phyloP scores from a whole-genome alignment of 2,797 vertebrate species.

The Cottoperca gobio region DNA sequence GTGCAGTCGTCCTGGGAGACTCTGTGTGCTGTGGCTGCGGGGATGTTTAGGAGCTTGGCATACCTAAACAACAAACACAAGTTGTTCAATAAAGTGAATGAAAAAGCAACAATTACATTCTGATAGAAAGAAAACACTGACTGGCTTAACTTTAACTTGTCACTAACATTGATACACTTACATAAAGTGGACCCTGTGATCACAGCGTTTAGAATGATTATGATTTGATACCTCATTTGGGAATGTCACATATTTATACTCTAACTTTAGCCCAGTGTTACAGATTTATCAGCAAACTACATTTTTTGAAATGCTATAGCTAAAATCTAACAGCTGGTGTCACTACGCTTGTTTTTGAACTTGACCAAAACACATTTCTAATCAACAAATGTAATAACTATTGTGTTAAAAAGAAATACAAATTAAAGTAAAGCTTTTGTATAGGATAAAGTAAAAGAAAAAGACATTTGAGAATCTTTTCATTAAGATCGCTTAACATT shows the following conservation, averaged over 20 bases:
- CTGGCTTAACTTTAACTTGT: not conserved
- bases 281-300: not conserved
- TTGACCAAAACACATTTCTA: not conserved
- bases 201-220: no score
- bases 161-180: no score
- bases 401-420: not conserved
- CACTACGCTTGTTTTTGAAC: not conserved
- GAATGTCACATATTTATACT: not conserved
- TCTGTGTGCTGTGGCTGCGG: conserved; percentile 84
- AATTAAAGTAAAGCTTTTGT: not conserved
- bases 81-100: not conserved
- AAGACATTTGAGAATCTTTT: not conserved
- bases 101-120: not conserved
- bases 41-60: conserved; percentile 88
- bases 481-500: no score
- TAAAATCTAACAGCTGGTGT: not conserved
- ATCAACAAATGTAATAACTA: not conserved
- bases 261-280: not conserved
- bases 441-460: not conserved
- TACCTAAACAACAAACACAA: conserved; percentile 81
- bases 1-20: conserved; percentile 88
- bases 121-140: not conserved
- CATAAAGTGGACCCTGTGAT: not conserved
- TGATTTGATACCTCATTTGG: no score
- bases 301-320: not conserved